Evolutionary conservation across 1,140 invertebrate species (phyloP), one percentile per base, ranked within the genome.

Genomic region (Nomia melanderi): DNA sequence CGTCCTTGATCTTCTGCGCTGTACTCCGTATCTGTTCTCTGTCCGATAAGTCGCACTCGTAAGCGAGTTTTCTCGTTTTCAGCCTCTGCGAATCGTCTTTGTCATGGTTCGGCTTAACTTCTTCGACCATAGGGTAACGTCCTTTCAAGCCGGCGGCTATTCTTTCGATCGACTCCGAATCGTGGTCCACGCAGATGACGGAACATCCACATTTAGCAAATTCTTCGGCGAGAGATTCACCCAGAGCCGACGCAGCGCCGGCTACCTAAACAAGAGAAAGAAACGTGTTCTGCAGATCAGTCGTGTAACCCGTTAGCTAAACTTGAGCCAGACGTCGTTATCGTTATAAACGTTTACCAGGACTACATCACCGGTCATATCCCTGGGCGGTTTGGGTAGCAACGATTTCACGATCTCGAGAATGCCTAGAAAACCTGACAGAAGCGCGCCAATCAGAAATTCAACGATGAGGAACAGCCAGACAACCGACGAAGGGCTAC

Each of bases 381-480:
- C 87, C 47, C 89, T 88, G 8, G 91, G 91, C 59, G 91, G 91
- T 60, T 88, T 86, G 59, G 91, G 91, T 17, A 92, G 57, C 17
- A 87, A 47, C 0, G 86, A 86, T 69, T 90, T 90, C 2, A 92
- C 65, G 9, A 86, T 7, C 31, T 50, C 67, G 6, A 92, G 84
- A 20, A 90, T 44, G 1, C 78, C 20, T 11, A 92, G 39, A 14
- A 86, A 79, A 27, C 77, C 79, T 25, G 88, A 89, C 47, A 92
- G 39, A 0, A 75, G 53, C 7, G 82, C 33, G 0, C 85, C 90
- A 31, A 91, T 41, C 8, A 91, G 27, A 64, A 91, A 88, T 84
- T 92, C 91, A 6, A 78, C 27, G 36, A 87, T 81, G 1, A 92
- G 74, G 23, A 90, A 90, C 12, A 92, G 65, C 88, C 89, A 91